Base-by-base conservation (phyloP, 2,888 invertebrate species). In the Ctenicera cuprea region DNA sequence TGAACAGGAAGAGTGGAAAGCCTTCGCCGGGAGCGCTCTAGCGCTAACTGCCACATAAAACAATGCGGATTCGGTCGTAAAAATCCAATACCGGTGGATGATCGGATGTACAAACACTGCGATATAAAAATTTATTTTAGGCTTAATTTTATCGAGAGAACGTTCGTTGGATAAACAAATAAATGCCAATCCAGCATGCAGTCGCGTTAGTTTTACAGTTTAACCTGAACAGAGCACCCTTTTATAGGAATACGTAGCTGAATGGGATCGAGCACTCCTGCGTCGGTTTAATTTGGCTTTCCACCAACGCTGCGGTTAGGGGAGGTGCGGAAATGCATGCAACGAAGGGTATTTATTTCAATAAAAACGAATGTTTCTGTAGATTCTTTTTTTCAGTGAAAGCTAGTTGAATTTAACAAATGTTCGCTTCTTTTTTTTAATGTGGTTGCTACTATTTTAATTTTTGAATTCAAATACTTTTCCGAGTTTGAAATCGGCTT, bases 51-150 rank as follows among this genome's bases (percentile, higher is more conserved):
- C 77, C 78, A 77, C 81, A 80, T 82, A 81, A 81, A 82, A 80
- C 79, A 80, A 80, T 80, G 77, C 79, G 79, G 80, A 80, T 82
- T 80, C 77, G 78, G 76, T 80, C 80, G 79, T 82, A 80, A 81
- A 82, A 81, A 79, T 76, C 76, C 72, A 78, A 81, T 77, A 78
- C 79, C 76, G 77, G 70, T 37, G 74, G 78, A 76, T 77, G 79
- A 80, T 81, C 80, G 80, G 75, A 76, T 79, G 76, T 80, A 76
- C 77, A 81, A 80, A 81, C 80, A 80, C 48, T 61, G 57, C 66
- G 71, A 71, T 71, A 71, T 66, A 71, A 68, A 78, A 80, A 79
- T 77, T 79, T 80, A 80, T 80, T 79, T 76, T 77, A 73, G 76
- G 76, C 70, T 78, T 76, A 77, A 77, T 74, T 78, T 78, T 78